Evolutionary conservation across 2,113 vertebrate genomes (phyloP).

Genomic region (Equus przewalskii): DNA sequence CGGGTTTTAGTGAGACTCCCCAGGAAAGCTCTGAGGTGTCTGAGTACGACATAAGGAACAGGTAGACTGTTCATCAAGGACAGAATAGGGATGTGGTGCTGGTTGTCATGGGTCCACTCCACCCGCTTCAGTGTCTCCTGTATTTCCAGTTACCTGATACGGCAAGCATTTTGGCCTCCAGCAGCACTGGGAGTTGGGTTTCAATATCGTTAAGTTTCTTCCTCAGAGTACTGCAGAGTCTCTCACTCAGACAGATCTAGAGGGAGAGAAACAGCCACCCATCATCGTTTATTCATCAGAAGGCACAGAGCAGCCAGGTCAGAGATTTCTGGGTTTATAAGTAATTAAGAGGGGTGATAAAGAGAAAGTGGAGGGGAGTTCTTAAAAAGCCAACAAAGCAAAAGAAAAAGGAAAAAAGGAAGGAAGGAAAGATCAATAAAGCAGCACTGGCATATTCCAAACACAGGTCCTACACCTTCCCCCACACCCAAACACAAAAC

Average conservation of each 20-base stretch:
- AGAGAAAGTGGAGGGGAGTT: neutral
- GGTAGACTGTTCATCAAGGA: too few species aligned
- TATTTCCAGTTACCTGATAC: conserved; percentile 88
- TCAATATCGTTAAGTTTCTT: conserved; percentile 93
- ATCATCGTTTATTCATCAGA: conserved; percentile 65
- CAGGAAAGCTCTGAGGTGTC: neutral
- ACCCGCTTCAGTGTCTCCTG: accelerated
- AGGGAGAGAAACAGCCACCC: conserved; percentile 79
- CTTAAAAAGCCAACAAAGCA: neutral
- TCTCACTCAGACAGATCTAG: conserved; percentile 93
- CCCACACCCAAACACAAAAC: neutral
- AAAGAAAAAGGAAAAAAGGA: accelerated
- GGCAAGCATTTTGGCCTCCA: conserved; percentile 94
- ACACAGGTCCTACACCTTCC: too few species aligned
- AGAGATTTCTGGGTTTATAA: neutral
- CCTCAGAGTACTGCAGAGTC: conserved; percentile 91
- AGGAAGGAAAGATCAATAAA: too few species aligned
- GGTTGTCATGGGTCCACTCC: accelerated
- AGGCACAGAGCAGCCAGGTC: neutral
- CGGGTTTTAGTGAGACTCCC: neutral
- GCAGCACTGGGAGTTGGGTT: conserved; percentile 91
- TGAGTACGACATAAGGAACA: neutral
- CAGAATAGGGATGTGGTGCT: accelerated
- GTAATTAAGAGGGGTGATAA: too few species aligned
- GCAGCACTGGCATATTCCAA: neutral